Evolutionary conservation across 2,888 invertebrate species (phyloP), one percentile per base, ranked within the genome.

Genomic region (Ophonus ardosiacus): DNA sequence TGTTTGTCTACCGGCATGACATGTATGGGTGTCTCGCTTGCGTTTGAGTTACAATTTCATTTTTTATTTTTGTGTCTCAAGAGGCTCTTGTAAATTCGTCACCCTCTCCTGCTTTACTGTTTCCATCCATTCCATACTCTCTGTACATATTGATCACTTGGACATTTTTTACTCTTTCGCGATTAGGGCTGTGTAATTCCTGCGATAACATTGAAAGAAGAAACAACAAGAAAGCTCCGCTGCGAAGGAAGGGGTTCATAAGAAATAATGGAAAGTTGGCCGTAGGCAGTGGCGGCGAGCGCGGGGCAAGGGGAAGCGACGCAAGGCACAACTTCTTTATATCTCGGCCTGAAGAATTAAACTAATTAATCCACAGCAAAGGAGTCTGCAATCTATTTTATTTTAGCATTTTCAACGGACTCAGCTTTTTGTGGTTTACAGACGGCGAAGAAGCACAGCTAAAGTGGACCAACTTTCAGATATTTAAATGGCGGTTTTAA

Each of bases 311-410:
- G 57, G 74, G 38, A 51, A 59, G 57, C 71, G 31, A 59, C 18
- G 15, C 82, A 18, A 78, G 74, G 85, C 81, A 86, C 85, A 87
- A 88, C 87, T 88, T 88, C 87, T 88, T 87, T 88, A 87, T 87
- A 88, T 87, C 86, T 86, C 87, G 86, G 88, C 88, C 88, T 88
- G 31, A 88, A 89, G 89, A 89, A 89, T 89, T 89, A 89, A 89
- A 89, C 89, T 89, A 89, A 89, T 89, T 89, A 89, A 89, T 89
- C 88, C 88, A 86, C 84, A 86, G 88, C 88, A 88, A 89, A 87
- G 88, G 88, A 88, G 88, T 85, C 88, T 88, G 88, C 88, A 88
- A 89, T 89, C 88, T 88, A 88, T 89, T 89, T 89, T 89, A 87
- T 88, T 89, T 88, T 88, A 88, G 88, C 88, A 88, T 89, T 88